A percentile compares a stretch with the other conserved stretches of the same genome.
Evolutionary conservation across 2,797 vertebrate genomes (phyloP).

Genomic region (Cossypha polioptera): DNA sequence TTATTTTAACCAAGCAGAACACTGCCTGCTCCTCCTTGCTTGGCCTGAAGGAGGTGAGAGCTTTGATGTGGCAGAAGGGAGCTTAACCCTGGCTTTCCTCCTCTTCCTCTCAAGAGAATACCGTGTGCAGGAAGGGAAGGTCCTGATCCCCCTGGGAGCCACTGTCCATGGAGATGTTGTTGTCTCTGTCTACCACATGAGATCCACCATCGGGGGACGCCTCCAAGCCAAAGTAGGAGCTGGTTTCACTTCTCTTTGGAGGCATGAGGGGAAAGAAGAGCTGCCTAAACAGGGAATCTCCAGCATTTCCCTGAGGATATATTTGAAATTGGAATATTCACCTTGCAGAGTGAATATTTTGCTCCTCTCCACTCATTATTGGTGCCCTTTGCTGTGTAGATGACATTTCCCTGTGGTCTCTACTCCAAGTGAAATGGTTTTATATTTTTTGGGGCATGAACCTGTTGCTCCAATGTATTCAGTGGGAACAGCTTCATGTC

Average conservation of each 20-base stretch:
- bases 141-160: conserved; percentile 89
- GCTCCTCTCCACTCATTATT: neutral
- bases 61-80: neutral
- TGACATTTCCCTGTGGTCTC: neutral
- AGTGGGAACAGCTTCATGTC: neutral
- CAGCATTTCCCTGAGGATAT: neutral
- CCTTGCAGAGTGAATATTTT: neutral
- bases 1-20: neutral
- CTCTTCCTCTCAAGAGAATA: conserved; percentile 84
- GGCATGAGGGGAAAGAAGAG: neutral
- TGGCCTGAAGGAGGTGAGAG: neutral
- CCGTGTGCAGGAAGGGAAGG: conserved; percentile 92
- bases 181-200: conserved; percentile 93
- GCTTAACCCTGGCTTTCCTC: neutral
- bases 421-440: neutral
- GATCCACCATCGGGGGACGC: conserved; percentile 94
- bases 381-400: neutral
- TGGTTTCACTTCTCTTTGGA: neutral
- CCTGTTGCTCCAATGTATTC: neutral
- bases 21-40: neutral
- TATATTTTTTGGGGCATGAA: neutral
- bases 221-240: conserved; percentile 93
- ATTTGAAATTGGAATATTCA: neutral
- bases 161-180: conserved; percentile 95
- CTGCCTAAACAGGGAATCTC: neutral